Base-by-base conservation (phyloP, 2,113 vertebrate species). In the Peromyscus californicus region DNA sequence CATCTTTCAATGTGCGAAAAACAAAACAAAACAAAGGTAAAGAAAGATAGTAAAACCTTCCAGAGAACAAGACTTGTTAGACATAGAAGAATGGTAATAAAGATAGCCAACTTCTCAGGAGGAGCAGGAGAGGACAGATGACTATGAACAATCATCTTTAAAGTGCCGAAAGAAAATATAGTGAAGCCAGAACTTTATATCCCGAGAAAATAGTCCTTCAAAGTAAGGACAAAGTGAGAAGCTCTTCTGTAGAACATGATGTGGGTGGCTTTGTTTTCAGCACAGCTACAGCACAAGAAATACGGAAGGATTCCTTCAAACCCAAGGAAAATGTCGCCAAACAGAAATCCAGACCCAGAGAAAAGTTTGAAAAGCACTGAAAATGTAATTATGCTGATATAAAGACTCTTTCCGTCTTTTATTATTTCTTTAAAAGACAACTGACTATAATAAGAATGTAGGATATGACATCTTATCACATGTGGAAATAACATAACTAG, bases 391-490 rank as follows among this genome's bases (percentile, higher is more conserved):
- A 80, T 65, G 15, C 21, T 36, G 12, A 51, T 69, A 72, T 54
- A 57, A 75, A 89, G 39, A 48, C 10, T 33, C 3, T 65, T 95
- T 51, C 67, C 17, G 16, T 6, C 12, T 67, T 94, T 91, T 72
- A 61, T 79, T 67, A 26, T 74, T 91, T 88, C 88, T 79, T 80
- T n/a, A 90, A 85, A 89, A 82, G 61, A 95, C 24, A 90, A 96
- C 0, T 67, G 13, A 57, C 15, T 84, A 91, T 80, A 96, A 91
- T n/a, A 39, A 85, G 12, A 74, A 80, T 70, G 42, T n/a, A 75
- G 2, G 39, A n/a, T 9, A 88, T 16, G 82, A 31, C 59, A 61
- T 84, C 92, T 84, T 61, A 79, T 67, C 67, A 74, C 19, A 39
- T 33, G 29, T 69, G 90, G 26, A 87, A 92, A 21, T 87, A 82